Conservation (phyloP, 2,113 vertebrate genomes). For the Dicentrarchus labrax region DNA sequence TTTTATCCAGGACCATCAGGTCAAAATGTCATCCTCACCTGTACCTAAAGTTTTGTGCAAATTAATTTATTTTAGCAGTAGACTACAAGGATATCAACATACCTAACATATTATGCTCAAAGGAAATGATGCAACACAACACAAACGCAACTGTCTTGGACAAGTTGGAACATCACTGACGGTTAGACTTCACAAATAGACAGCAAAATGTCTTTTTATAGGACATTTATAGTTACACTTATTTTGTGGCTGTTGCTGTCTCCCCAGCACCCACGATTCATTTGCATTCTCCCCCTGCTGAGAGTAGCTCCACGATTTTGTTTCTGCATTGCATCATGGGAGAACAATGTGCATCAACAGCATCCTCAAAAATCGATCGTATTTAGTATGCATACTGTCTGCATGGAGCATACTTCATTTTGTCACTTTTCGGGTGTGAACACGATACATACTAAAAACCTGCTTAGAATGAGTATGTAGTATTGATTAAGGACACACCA, state of each 20-base stretch:
- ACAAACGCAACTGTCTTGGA: too few relatives aligned
- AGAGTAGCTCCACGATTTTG: neutral
- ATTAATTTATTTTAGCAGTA: too few relatives aligned
- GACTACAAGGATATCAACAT: neutral
- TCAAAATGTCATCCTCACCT: neutral
- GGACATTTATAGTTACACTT: neutral
- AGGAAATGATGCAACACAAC: neutral
- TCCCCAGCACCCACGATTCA: neutral
- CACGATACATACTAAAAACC: neutral
- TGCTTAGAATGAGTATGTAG: neutral
- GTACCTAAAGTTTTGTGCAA: too few relatives aligned
- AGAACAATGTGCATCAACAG: neutral
- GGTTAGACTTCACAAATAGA: neutral
- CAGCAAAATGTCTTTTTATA: neutral
- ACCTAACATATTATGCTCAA: neutral
- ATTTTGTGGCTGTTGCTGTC: neutral
- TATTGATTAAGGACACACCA: too few relatives aligned
- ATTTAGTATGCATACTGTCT: slow-evolving; percentile 6
- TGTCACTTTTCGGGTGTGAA: slow-evolving; percentile 6
- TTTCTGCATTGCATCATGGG: neutral
- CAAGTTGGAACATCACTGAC: neutral
- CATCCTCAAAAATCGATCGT: neutral
- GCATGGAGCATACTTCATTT: neutral
- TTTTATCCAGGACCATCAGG: too few relatives aligned
- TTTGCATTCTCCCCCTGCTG: neutral